phyloP scores from a whole-genome alignment of 2,888 invertebrate genomes.

The Caenorhabditis auriculariae region DNA sequence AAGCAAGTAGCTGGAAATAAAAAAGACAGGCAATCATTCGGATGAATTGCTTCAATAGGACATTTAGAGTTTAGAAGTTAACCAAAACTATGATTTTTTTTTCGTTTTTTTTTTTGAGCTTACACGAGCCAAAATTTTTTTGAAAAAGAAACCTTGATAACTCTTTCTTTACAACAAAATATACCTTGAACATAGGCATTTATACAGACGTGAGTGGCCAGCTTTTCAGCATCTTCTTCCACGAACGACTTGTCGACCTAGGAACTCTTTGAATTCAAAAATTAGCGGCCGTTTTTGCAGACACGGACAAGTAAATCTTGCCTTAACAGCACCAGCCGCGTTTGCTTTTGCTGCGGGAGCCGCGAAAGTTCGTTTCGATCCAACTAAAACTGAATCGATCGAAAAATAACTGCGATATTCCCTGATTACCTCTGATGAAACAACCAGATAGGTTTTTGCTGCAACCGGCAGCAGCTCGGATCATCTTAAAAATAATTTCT shows the following conservation, averaged over 20 bases:
- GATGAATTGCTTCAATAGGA: too few species aligned
- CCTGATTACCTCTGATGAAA: too few species aligned
- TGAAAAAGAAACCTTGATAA: too few species aligned
- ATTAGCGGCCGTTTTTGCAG: constrained; percentile 6
- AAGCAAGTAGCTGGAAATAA: too few species aligned
- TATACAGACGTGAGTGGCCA: constrained; percentile 55
- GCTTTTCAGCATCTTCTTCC: constrained; percentile 55
- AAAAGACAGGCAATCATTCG: too few species aligned
- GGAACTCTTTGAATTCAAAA: constrained; percentile 34
- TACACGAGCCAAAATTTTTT: too few species aligned
- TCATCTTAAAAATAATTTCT: constrained; percentile 15
- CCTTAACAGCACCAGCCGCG: constrained; percentile 15
- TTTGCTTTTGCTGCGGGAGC: constrained; percentile 18
- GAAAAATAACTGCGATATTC: too few species aligned
- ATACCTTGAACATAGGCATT: constrained; percentile 56
- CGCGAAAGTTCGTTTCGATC: constrained; percentile 1
- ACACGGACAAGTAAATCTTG: background rate
- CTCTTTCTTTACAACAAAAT: background rate
- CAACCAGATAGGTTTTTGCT: too few species aligned
- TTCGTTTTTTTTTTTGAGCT: too few species aligned
- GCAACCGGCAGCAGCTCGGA: constrained; percentile 6
- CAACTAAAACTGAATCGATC: too few species aligned
- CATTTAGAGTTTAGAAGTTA: too few species aligned
- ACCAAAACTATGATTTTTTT: too few species aligned
- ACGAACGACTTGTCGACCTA: constrained; percentile 56